Evolutionary conservation across 2,113 vertebrate genomes (phyloP), one percentile per base, ranked within the genome.

Genomic region (Corapipo altera): DNA sequence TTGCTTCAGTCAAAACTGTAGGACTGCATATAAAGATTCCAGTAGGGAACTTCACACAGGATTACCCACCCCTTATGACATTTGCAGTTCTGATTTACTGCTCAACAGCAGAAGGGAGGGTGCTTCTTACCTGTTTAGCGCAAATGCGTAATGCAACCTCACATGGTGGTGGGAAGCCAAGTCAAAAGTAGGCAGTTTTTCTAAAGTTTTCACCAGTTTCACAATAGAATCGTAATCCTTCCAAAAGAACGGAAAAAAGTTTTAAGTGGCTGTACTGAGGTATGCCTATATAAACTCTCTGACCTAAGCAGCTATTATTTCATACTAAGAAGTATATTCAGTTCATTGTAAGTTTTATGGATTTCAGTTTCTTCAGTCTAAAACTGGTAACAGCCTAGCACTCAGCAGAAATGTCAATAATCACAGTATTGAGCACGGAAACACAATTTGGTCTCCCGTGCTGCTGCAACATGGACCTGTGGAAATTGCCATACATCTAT

Each of bases 171-270:
- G 99, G 30, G 98, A 98, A 95, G 99, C 98, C 90, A 99, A 98
- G 97, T 99, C 99, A 97, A 99, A 99, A 83, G 99, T 99, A 17
- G 99, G 99, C 30, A 99, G 98, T 93, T 99, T 99, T 97, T 99
- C 99, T 97, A 99, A 97, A 32, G 99, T 99, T 97, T 99, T 99
- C 86, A 99, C 99, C 96, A 99, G 97, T 96, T 99, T 99, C 97
- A 99, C 99, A 57, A 99, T 98, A 64, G 99, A 99, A 97, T 99
- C 99, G 2, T 99, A 99, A 97, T 99, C 99, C 99, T 99, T 96
- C 80, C 75, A 97, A 98, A 94, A 94, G 8, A 85, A 96, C 66
- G 51, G 49, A 96, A 93, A 24, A 94, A 94, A 76, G 59, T 72
- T 93, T 97, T 91, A 97, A 89, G 61, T 44, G 28, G 30, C 44